Percentiles rank a stretch among this genome's conserved stretches.
phyloP scores from a whole-genome alignment of 2,113 vertebrate species.

The Leucopsar rothschildi region DNA sequence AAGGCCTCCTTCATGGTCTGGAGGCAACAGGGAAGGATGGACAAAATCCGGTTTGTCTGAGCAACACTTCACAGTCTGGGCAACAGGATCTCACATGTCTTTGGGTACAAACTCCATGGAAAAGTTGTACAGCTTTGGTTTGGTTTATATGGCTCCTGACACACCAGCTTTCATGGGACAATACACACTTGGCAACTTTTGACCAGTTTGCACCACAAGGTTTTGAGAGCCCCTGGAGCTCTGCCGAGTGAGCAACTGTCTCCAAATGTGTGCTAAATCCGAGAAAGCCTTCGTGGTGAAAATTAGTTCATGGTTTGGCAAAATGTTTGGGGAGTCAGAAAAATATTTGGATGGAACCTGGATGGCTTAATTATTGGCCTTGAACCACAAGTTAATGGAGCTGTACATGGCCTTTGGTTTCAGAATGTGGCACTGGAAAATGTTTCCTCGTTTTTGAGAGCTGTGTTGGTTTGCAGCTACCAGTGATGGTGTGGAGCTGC shows the following conservation, averaged over 20 bases:
- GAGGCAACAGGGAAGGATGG: background rate
- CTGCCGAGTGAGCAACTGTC: constrained; percentile 43
- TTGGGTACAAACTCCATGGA: constrained; percentile 17
- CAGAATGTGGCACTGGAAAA: constrained; percentile 15
- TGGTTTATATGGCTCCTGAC: constrained; percentile 36
- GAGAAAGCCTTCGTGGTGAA: constrained; percentile 18
- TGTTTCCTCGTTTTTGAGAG: background rate
- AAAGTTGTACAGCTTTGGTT: constrained; percentile 19
- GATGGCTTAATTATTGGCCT: constrained; percentile 47
- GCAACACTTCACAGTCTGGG: background rate
- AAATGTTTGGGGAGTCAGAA: constrained; percentile 39
- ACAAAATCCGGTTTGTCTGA: background rate
- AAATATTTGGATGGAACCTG: constrained; percentile 29
- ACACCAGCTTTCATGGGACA: constrained; percentile 7
- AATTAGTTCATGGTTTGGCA: constrained; percentile 66
- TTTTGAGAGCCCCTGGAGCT: constrained; percentile 23
- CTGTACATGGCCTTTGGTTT: constrained; percentile 29
- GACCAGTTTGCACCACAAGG: background rate
- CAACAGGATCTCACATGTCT: background rate
- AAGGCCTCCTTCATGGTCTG: background rate
- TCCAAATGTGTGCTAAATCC: constrained; percentile 35
- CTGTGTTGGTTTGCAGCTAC: background rate
- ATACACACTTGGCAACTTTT: background rate
- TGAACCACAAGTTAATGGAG: constrained; percentile 36
- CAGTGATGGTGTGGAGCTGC: background rate